phyloP scores from a whole-genome alignment of 2,888 invertebrate species.

The Synanthedon tipuliformis region DNA sequence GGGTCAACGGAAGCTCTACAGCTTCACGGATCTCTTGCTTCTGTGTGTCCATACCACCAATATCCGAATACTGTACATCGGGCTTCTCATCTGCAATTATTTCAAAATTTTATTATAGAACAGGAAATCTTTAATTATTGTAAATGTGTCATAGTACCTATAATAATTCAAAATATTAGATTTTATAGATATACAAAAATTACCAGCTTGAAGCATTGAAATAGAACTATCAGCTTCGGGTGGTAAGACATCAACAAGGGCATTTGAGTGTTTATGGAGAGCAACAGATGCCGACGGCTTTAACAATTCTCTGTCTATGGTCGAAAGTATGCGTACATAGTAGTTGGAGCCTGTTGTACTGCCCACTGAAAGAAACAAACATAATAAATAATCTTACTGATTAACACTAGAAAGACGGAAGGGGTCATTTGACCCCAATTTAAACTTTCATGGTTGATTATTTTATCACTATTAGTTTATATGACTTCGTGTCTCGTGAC shows the following conservation, averaged over 20 bases:
- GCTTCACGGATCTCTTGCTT: slow-evolving; percentile 99
- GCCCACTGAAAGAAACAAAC: slow-evolving; percentile 73
- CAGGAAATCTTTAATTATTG: no score
- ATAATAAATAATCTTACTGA: background rate
- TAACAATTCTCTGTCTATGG: slow-evolving; percentile 95
- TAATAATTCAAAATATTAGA: background rate
- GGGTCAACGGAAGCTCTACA: slow-evolving; percentile 96
- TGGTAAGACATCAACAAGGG: slow-evolving; percentile 98
- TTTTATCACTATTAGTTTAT: no score
- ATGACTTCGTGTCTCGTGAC: no score
- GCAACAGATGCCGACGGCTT: slow-evolving; percentile 99
- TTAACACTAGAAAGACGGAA: no score
- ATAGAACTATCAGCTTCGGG: slow-evolving; percentile 99
- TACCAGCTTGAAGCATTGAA: slow-evolving; percentile 95
- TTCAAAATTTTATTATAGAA: no score
- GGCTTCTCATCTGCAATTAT: slow-evolving; percentile 88
- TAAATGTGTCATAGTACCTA: background rate
- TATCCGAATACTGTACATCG: slow-evolving; percentile 96
- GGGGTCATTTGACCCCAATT: no score
- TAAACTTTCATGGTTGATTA: no score
- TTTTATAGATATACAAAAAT: slow-evolving; percentile 8
- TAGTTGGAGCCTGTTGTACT: slow-evolving; percentile 99
- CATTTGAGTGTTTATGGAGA: slow-evolving; percentile 98
- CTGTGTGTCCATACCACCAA: slow-evolving; percentile 99
- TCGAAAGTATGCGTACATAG: slow-evolving; percentile 97